Evolutionary conservation across 2,797 vertebrate species (phyloP).

Genomic region (Characodon lateralis): DNA sequence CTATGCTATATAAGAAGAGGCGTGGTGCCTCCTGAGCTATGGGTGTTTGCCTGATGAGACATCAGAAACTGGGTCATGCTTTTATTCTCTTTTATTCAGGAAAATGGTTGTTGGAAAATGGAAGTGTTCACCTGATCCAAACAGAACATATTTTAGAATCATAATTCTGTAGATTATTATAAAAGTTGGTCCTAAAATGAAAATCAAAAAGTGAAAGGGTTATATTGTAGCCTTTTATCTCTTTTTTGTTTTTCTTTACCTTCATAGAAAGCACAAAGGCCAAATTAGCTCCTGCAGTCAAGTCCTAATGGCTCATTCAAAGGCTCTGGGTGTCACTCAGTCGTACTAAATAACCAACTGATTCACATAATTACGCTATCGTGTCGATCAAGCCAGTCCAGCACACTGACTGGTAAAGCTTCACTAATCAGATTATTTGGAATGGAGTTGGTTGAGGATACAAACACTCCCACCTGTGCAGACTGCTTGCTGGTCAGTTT

Average conservation of each 20-base stretch:
- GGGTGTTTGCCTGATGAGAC: slow-evolving; percentile 35
- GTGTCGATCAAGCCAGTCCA: slow-evolving; percentile 73
- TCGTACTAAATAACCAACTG: slow-evolving; percentile 51
- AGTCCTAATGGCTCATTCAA: slow-evolving; percentile 33
- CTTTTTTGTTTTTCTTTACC: background rate
- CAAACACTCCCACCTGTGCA: slow-evolving; percentile 29
- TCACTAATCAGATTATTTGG: slow-evolving; percentile 77
- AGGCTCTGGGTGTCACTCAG: slow-evolving; percentile 48
- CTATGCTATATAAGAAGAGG: slow-evolving; percentile 72
- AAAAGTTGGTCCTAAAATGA: slow-evolving; percentile 1
- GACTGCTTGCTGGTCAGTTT: slow-evolving; percentile 24
- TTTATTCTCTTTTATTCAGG: slow-evolving; percentile 6
- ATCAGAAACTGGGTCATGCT: slow-evolving; percentile 63
- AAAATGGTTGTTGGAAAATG: slow-evolving; percentile 4
- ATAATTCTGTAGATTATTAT: background rate
- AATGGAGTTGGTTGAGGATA: slow-evolving; percentile 51
- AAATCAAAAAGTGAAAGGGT: background rate
- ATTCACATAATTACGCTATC: slow-evolving; percentile 66
- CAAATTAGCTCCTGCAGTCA: slow-evolving; percentile 5
- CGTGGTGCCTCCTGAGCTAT: slow-evolving; percentile 26
- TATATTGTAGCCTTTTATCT: background rate
- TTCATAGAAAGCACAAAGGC: slow-evolving; percentile 1
- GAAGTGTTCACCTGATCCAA: slow-evolving; percentile 12
- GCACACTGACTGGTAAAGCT: slow-evolving; percentile 75
- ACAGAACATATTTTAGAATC: slow-evolving; percentile 7